Conservation (phyloP, 2,797 vertebrate species). For the Peromyscus melanophrys region DNA sequence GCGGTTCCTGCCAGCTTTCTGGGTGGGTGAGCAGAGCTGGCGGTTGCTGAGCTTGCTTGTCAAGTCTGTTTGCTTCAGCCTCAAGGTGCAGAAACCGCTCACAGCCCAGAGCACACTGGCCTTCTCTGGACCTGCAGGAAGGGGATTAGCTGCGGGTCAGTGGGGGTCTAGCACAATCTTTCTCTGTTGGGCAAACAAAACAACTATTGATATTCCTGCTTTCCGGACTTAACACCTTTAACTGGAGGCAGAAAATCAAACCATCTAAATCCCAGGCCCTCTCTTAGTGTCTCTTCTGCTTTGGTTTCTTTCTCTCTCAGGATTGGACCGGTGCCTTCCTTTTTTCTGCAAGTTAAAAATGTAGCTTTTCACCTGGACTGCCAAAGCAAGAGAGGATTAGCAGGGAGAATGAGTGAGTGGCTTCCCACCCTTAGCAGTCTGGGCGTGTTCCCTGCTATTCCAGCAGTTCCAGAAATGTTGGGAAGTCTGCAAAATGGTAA, state of each 20-base stretch:
- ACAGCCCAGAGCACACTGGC: neutral
- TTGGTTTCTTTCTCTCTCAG: constrained; percentile 55
- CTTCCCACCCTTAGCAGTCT: neutral
- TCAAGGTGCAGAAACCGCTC: constrained; percentile 25
- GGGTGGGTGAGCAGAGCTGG: neutral
- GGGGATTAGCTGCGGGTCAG: constrained; percentile 63
- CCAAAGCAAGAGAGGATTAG: constrained; percentile 35
- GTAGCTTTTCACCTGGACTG: constrained; percentile 51
- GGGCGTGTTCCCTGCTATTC: neutral
- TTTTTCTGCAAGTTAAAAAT: constrained; percentile 68
- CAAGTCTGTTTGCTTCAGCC: constrained; percentile 30
- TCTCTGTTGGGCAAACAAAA: constrained; percentile 74
- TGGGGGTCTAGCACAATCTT: constrained; percentile 63
- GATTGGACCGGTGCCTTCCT: constrained; percentile 58
- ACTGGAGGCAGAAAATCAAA: constrained; percentile 67
- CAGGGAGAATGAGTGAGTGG: neutral
- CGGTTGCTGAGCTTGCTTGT: neutral
- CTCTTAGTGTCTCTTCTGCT: constrained; percentile 26
- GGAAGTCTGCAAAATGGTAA: neutral
- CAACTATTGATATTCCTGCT: constrained; percentile 62
- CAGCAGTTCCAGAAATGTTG: neutral
- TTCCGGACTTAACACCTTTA: constrained; percentile 62
- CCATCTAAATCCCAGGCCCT: constrained; percentile 16
- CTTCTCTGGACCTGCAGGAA: neutral
- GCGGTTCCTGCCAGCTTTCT: neutral